These are phyloP conservation scores for Apamea anceps DNA, from an alignment of 2,888 invertebrate genomes.

Conservation along the genomic window DNA sequence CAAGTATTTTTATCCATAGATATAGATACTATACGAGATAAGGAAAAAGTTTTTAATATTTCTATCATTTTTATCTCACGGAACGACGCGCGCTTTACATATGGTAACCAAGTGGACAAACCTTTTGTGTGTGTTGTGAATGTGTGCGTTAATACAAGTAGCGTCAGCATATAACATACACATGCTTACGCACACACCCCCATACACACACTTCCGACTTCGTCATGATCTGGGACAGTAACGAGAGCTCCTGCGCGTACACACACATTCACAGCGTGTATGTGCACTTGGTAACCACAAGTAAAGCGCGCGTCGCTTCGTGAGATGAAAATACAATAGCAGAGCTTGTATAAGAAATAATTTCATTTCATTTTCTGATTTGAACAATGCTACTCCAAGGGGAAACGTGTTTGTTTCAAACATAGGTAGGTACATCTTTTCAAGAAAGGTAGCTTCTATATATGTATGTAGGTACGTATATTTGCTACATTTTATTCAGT, in stretches of 20 bases:
- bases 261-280: not conserved
- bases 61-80: not conserved
- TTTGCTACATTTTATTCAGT: slow-evolving; percentile 12
- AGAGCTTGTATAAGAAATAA: not conserved
- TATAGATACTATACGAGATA: too few species aligned
- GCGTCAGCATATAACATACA: not conserved
- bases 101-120: not conserved
- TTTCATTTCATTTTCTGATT: not conserved
- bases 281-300: not conserved
- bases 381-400: not conserved
- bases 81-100: not conserved
- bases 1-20: not conserved
- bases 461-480: not conserved
- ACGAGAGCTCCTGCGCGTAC: not conserved
- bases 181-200: not conserved
- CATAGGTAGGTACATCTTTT: not conserved
- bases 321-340: not conserved
- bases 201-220: not conserved
- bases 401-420: not conserved
- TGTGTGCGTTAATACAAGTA: not conserved
- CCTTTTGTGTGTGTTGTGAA: not conserved
- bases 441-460: not conserved
- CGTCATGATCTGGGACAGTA: too few species aligned
- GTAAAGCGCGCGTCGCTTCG: not conserved
- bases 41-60: not conserved